Evolutionary conservation across 2,888 invertebrate species (phyloP), one percentile per base, ranked within the genome.

Genomic region (Heliconius ethilla): DNA sequence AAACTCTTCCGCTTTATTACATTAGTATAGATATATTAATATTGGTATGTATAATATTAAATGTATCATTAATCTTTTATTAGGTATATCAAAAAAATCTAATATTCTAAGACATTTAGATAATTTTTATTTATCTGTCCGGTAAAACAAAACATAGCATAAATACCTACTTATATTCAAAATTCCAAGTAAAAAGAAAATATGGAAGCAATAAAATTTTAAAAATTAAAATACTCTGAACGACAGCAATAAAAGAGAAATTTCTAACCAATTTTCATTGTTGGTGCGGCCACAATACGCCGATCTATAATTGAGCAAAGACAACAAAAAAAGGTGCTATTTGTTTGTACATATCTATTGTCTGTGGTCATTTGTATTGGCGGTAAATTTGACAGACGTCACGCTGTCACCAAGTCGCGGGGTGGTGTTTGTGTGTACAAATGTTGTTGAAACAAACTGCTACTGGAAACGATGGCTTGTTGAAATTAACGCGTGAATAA

Each of bases 231-330:
- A 83, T 81, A 74, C 78, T 82, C 82, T 79, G 82, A 82, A 84
- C 85, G 77, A 81, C 82, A 78, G 84, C 81, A 83, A 87, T 90
- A 90, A 91, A 92, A 92, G 91, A 92, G 91, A 93, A 93, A 92
- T 90, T 90, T 84, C 80, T 75, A 80, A 83, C 83, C 84, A 70
- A 76, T 45, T 18, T 63, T 63, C 70, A 84, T 82, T 82, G 81
- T 83, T 73, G 79, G 84, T 85, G 83, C 85, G 87, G 88, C 88
- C 88, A 90, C 90, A 90, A 89, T 87, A 85, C 83, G 83, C 86
- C 90, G 91, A 89, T 89, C 92, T 85, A 88, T 92, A 93, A 94
- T 93, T 93, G 93, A 92, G 92, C 93, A 93, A 93, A 92, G 88
- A 91, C 84, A 37, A 73, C 88, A 89, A 82, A 80, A 77, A 83